A percentile compares a stretch with the other conserved stretches of the same genome.
phyloP scores from a whole-genome alignment of 2,113 vertebrate species.

The Rhea americana region DNA sequence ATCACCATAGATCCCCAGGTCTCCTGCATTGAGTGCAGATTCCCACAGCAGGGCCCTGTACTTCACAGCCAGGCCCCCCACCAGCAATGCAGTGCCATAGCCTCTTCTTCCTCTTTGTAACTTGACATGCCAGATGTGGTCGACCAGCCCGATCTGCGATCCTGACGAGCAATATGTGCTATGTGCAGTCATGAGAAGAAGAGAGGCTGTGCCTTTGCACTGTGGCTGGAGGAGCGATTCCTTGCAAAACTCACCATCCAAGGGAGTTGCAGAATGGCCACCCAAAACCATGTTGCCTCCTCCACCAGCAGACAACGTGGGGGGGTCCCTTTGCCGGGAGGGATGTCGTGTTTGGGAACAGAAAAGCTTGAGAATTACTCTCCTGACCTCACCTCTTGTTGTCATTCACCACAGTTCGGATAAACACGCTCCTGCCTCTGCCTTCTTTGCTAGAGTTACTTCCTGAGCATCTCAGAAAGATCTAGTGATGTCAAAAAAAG shows the following conservation, averaged over 20 bases:
- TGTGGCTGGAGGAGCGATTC: neutral
- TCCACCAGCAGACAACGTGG: neutral
- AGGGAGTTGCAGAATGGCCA: neutral
- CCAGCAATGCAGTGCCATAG: neutral
- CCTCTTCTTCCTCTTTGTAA: neutral
- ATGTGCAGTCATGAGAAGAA: neutral
- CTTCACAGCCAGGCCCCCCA: neutral
- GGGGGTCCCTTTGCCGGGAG: fast-evolving
- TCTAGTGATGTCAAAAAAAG: neutral
- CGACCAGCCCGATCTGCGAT: neutral
- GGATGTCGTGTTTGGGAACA: neutral
- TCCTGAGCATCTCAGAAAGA: neutral
- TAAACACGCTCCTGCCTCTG: neutral
- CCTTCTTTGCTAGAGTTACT: neutral
- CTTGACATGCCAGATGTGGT: neutral
- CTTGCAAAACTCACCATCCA: neutral
- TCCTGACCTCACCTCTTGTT: neutral
- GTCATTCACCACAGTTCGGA: neutral
- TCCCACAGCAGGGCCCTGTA: neutral
- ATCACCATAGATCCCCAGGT: neutral
- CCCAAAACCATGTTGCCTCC: neutral
- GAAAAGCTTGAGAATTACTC: neutral
- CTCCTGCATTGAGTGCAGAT: neutral
- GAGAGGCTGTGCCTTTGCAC: neutral
- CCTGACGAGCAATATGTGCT: neutral